Conservation (phyloP, 2,113 vertebrate genomes). For the Pan paniscus region DNA sequence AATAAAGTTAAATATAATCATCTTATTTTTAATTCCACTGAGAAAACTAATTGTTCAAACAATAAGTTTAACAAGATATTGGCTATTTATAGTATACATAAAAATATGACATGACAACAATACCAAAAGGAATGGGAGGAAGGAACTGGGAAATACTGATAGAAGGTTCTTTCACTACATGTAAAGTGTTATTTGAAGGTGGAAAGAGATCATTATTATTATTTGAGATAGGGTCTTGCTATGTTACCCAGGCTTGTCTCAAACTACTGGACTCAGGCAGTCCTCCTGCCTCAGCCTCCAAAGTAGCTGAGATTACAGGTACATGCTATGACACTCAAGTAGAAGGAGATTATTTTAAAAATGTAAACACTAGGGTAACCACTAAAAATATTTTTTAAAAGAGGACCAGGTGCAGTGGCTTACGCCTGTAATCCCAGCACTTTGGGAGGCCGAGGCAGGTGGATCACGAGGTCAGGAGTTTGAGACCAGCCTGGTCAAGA, state of each 20-base stretch:
- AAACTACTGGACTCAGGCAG: too few relatives aligned
- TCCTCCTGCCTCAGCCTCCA: too few relatives aligned
- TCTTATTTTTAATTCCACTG: neutral
- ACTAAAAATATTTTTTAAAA: neutral
- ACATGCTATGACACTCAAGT: too few relatives aligned
- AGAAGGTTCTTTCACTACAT: neutral
- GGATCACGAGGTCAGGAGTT: too few relatives aligned
- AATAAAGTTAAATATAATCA: neutral
- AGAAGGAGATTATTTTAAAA: neutral
- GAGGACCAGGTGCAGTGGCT: too few relatives aligned
- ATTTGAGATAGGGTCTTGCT: too few relatives aligned
- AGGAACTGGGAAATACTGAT: neutral
- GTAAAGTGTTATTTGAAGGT: neutral
- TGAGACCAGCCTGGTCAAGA: too few relatives aligned
- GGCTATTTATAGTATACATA: neutral
- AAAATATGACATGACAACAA: neutral
- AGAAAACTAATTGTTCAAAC: constrained; percentile 11
- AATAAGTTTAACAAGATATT: neutral
- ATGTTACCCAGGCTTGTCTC: too few relatives aligned
- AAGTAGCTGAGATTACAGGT: too few relatives aligned
- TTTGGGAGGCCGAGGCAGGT: too few relatives aligned
- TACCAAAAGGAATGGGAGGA: neutral
- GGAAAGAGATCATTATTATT: too few relatives aligned
- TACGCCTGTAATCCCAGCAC: too few relatives aligned
- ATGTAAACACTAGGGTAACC: neutral